phyloP scores from a whole-genome alignment of 2,888 invertebrate genomes.

The Diploptera punctata region DNA sequence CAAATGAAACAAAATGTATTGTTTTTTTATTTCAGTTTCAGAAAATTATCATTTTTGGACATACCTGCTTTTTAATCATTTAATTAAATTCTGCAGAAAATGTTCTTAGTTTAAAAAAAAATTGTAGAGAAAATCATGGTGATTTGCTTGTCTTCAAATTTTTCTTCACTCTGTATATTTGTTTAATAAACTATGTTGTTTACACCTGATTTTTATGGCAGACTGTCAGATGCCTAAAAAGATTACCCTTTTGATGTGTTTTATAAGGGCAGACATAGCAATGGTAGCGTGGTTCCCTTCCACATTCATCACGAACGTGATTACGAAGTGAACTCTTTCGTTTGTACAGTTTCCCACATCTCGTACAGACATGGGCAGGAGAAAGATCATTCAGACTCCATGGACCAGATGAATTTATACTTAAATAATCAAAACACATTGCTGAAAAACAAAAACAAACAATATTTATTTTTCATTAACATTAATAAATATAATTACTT shows the following conservation, averaged over 20 bases:
- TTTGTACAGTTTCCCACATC: constrained; percentile 55
- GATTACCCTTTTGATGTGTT: constrained; percentile 20
- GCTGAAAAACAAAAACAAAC: not conserved
- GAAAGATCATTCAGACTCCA: not conserved
- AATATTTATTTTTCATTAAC: too few relatives aligned
- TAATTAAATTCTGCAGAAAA: too few relatives aligned
- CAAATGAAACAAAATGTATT: too few relatives aligned
- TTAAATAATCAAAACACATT: not conserved
- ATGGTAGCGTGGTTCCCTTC: constrained; percentile 65
- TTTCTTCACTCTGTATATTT: too few relatives aligned
- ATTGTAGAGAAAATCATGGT: too few relatives aligned
- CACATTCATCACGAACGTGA: constrained; percentile 66
- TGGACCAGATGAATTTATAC: not conserved
- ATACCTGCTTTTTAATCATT: too few relatives aligned
- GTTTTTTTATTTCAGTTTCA: too few relatives aligned
- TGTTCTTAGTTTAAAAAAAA: too few relatives aligned
- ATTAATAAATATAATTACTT: too few relatives aligned
- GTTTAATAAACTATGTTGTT: too few relatives aligned
- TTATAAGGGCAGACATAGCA: constrained; percentile 51
- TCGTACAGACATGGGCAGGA: not conserved
- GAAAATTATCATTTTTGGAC: too few relatives aligned
- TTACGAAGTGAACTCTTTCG: constrained; percentile 65
- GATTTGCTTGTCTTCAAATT: too few relatives aligned
- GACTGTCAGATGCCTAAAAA: constrained; percentile 1
- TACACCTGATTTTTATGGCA: constrained; percentile 5